A percentile compares a stretch with the other conserved stretches of the same genome.
Evolutionary conservation across 2,113 vertebrate species (phyloP).

Genomic region (Phyllostomus discolor): DNA sequence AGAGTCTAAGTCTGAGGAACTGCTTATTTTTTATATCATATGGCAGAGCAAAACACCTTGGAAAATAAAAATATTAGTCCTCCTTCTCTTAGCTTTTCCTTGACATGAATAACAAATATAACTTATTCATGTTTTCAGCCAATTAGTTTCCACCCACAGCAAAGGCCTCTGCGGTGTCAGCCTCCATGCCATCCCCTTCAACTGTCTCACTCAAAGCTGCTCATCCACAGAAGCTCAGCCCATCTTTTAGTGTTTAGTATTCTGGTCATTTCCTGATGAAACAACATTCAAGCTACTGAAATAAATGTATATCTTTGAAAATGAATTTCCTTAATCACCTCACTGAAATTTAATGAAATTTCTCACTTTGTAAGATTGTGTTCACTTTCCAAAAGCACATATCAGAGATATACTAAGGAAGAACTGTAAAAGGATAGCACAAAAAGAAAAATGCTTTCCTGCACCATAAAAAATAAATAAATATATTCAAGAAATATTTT

Average conservation of each 20-base stretch:
- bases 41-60: neutral
- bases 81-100: conserved; percentile 39
- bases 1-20: neutral
- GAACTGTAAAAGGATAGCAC: neutral
- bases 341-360: conserved; percentile 76
- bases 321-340: conserved; percentile 76
- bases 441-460: conserved; percentile 30
- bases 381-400: conserved; percentile 61
- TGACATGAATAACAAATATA: conserved; percentile 51
- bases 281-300: conserved; percentile 60
- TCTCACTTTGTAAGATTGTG: conserved; percentile 55
- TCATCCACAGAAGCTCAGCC: conserved; percentile 27
- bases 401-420: neutral
- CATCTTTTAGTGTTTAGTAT: conserved; percentile 55
- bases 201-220: neutral
- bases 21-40: conserved; percentile 13
- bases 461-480: neutral
- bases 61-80: neutral
- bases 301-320: conserved; percentile 74
- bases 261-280: conserved; percentile 71
- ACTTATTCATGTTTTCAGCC: conserved; percentile 68
- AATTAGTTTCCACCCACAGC: conserved; percentile 54
- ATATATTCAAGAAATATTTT: conserved; percentile 1
- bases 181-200: neutral
- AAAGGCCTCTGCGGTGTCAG: conserved; percentile 38